Evolutionary conservation across 2,797 vertebrate genomes (phyloP), one percentile per base, ranked within the genome.

Genomic region (Xiphorhynchus erythropygius): DNA sequence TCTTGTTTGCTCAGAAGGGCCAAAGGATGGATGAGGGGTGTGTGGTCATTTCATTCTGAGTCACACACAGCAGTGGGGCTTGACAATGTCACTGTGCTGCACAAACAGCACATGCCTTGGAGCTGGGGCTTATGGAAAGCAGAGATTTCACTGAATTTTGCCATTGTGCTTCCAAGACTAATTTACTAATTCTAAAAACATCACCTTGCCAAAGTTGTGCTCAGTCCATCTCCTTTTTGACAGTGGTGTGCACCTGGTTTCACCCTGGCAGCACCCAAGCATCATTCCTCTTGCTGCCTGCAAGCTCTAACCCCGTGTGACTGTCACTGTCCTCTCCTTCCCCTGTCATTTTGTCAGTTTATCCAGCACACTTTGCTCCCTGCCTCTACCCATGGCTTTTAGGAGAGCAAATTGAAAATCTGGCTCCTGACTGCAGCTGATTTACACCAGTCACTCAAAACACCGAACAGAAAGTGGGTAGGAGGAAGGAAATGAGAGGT

Each of bases 401-500:
- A 30, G 41, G 68, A 53, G 7, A 90, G 37, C 19, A 83, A 67
- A 47, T 15, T 46, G 55, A 60, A 87, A 92, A 80, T 85, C 64
- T 85, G 64, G 47, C 78, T 89, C 27, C 65, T 77, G 49, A 53
- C 41, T 78, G 57, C 59, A 85, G 46, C 24, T 56, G 1, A 28
- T 57, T 84, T 84, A 67, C 28, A 77, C 18, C 63, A 73, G 39
- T 27, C 1, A 0, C 64, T 74, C 55, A 39, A 70, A 95, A 79
- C 74, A 42, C n/a, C 25, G 12, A 49, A 39, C 82, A 70, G 73
- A 77, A 74, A 73, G 85, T 63, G 62, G 8, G 69, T 39, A 83
- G 76, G 91, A 81, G 87, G 87, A 88, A 95, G 91, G 93, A 95
- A 93, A 52, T 33, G 46, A 96, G 56, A 84, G 67, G 56, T 15